Evolutionary conservation across 1,140 invertebrate species (phyloP), one percentile per base, ranked within the genome.

Genomic region (Nephotettix cincticeps): DNA sequence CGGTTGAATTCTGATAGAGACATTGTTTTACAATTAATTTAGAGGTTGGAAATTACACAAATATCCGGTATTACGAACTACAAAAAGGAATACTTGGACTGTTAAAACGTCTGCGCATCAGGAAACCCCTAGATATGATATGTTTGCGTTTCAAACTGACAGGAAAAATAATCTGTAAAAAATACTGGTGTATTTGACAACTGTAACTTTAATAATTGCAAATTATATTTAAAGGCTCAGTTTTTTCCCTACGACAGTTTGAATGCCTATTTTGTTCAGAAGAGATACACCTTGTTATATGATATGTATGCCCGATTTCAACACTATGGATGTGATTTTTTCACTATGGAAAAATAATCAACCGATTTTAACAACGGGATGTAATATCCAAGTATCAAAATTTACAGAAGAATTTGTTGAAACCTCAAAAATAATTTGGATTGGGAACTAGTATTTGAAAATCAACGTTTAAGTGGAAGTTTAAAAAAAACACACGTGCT

Each of bases 11-110:
- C n/a, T n/a, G n/a, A n/a, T n/a, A n/a, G n/a, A n/a, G n/a, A n/a
- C n/a, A n/a, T n/a, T n/a, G n/a, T n/a, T n/a, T n/a, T n/a, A n/a
- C n/a, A n/a, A n/a, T n/a, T n/a, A n/a, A n/a, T n/a, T n/a, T n/a
- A n/a, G n/a, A n/a, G n/a, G n/a, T n/a, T 80, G 80, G 79, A 77
- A 81, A 66, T 47, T 81, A n/a, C 78, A 80, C 73, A 77, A 81
- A 65, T 80, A 79, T 77, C 77, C 79, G 27, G 11, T 73, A 1
- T 61, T 82, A n/a, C 77, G 80, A 19, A 40, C 43, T n/a, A 75
- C 76, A 0, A 71, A 68, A 17, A 75, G 76, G 78, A n/a, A n/a
- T n/a, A n/a, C n/a, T n/a, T n/a, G n/a, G n/a, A n/a, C n/a, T n/a
- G n/a, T n/a, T n/a, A n/a, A 78, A 75, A 79, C 72, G 9, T 27